Evolutionary conservation across 2,113 vertebrate species (phyloP), one percentile per base, ranked within the genome.

Genomic region (Porphyrio hochstetteri): DNA sequence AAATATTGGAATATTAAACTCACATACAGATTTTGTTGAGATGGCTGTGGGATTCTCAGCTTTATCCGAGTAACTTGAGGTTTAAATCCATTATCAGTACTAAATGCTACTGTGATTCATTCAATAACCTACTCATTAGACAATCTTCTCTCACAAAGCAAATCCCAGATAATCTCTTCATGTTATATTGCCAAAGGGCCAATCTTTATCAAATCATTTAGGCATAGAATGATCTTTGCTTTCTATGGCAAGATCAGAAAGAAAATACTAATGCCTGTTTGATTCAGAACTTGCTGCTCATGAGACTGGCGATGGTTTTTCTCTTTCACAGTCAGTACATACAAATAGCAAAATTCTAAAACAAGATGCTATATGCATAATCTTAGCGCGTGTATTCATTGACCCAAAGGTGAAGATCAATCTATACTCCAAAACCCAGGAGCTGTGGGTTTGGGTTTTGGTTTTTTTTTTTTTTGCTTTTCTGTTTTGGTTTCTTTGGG

Each of bases 151-250:
- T 92, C 91, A 92, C 64, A 83, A 95, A 90, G 38, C 33, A 95
- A 96, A 97, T 96, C 69, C 75, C 35, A 70, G 75, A 84, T 93
- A 95, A 95, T 92, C 94, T 96, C 42, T 76, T 83, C 75, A 57
- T 65, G 94, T 94, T 75, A 52, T 74, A 86, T 77, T 94, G 80
- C 83, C 71, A 71, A 86, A 86, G 71, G 81, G 28, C 19, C 50
- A 86, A 38, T 86, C 46, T 93, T 95, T 95, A 86, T 86, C 33
- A 84, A 91, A 88, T 85, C 18, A 53, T 92, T 96, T 92, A 94
- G 87, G 31, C 60, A 75, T 13, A 63, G 70, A 92, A 77, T 64
- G 79, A 90, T 86, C 81, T 90, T 75, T 60, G n/a, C 12, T 92
- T 94, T 84, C 50, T 82, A 33, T 65, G 29, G 42, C 0, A 8